Base-by-base conservation (phyloP, 1,140 invertebrate species). In the Vanessa tameamea region DNA sequence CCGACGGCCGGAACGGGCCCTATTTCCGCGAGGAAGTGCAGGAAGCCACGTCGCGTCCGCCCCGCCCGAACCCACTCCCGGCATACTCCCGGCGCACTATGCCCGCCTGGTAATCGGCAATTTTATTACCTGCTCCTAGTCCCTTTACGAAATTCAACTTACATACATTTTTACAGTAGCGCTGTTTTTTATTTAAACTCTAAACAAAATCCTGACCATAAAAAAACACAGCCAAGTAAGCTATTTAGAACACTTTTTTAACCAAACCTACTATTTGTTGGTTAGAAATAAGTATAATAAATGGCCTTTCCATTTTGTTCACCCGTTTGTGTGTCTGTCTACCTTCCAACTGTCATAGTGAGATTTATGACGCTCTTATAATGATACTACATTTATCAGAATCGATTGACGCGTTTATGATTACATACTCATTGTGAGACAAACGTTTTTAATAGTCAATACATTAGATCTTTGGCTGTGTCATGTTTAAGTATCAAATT, bases 21-120 rank as follows among this genome's bases (percentile, higher is more conserved):
- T 88, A 91, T 91, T 91, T 91, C 89, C 89, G 84, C 80, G 79
- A 86, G 87, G 88, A 91, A 91, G 83, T 84, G 81, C 83, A 31
- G 57, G 57, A 61, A 61, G 57, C 57, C 57, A 26, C 57, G 57
- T 37, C 74, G 78, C 80, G 78, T 75, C 71, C 84, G 87, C 57
- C 57, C 57, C 57, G 57, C 84, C 78, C 73, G 69, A 73, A 77
- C 70, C 74, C 69, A 59, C 77, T 75, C 75, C 79, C 79, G 76
- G 68, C 26, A 37, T 37, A 23, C 68, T 57, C 57, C 68, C 43
- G 51, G 20, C 66, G 43, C 69, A 72, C 66, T 88, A 90, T 88
- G 82, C 72, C 64, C 72, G 73, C 83, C 82, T 89, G 75, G 84
- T 89, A 85, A 75, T 80, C 75, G 76, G 71, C 69, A 72, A 78